phyloP scores from a whole-genome alignment of 2,113 vertebrate species.

The Lanius ludovicianus region DNA sequence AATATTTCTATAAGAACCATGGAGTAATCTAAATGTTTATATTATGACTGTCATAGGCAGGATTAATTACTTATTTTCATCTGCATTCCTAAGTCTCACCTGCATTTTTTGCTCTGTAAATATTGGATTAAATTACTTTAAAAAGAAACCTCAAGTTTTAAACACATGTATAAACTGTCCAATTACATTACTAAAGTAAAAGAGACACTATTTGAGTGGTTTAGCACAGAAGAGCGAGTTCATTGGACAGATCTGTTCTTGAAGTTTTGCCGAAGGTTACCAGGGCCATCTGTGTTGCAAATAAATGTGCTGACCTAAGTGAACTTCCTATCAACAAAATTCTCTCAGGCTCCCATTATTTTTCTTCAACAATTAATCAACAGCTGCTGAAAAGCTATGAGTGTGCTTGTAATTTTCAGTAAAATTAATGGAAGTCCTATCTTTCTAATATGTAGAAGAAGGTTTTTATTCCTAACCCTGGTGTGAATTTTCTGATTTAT shows the following conservation, averaged over 20 bases:
- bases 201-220: background rate
- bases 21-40: background rate
- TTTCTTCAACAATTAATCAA: constrained; percentile 72
- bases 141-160: background rate
- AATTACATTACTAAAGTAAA: background rate
- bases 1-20: background rate
- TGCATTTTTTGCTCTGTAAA: constrained; percentile 23
- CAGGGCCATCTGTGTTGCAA: constrained; percentile 57
- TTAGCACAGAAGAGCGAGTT: background rate
- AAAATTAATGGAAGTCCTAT: constrained; percentile 71
- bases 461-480: constrained; percentile 51
- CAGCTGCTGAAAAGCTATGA: constrained; percentile 74
- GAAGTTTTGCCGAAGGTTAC: constrained; percentile 31
- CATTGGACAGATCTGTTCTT: constrained; percentile 5
- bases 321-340: constrained; percentile 76
- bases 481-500: constrained; percentile 70
- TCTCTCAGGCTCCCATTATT: constrained; percentile 68
- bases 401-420: constrained; percentile 59
- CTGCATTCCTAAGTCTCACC: background rate
- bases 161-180: background rate
- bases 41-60: background rate
- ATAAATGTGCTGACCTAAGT: constrained; percentile 70
- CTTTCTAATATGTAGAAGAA: constrained; percentile 63
- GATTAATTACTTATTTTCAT: background rate
- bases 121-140: constrained; percentile 1